Conservation (phyloP, 2,113 vertebrate genomes). For the Acanthisitta chloris region DNA sequence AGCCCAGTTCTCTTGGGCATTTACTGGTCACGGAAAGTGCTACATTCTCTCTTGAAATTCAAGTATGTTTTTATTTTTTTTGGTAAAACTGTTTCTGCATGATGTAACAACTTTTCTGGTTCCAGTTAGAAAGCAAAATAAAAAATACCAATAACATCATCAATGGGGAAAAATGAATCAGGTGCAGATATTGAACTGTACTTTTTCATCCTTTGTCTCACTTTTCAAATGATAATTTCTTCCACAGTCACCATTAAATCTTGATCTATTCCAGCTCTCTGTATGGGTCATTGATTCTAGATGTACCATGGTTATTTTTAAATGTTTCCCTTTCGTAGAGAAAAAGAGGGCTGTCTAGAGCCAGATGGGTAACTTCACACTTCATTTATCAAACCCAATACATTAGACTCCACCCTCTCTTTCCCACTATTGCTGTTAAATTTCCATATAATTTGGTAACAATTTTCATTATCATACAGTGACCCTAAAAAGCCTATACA, state of each 20-base stretch:
- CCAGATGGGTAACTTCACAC: slow-evolving; percentile 99
- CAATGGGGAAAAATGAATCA: neutral
- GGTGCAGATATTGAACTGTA: slow-evolving; percentile 60
- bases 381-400: slow-evolving; percentile 99
- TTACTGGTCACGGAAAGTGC: neutral
- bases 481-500: slow-evolving; percentile 89
- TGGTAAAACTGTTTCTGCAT: neutral
- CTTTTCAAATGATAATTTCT: slow-evolving; percentile 77
- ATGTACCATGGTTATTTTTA: slow-evolving; percentile 81
- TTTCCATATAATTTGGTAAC: slow-evolving; percentile 98
- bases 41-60: neutral
- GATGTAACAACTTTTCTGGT: neutral
- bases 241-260: slow-evolving; percentile 79
- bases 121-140: neutral
- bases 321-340: slow-evolving; percentile 76
- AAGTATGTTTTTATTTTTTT: neutral
- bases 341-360: slow-evolving; percentile 75
- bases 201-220: slow-evolving; percentile 69
- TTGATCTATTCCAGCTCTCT: slow-evolving; percentile 79
- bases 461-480: slow-evolving; percentile 99
- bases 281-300: slow-evolving; percentile 82
- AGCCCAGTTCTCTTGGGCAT: neutral
- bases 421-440: slow-evolving; percentile 89
- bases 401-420: slow-evolving; percentile 78
- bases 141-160: neutral